These are phyloP conservation scores for Myotis lucifugus DNA, from an alignment of 2,113 vertebrate species.

Conservation along the genomic window DNA sequence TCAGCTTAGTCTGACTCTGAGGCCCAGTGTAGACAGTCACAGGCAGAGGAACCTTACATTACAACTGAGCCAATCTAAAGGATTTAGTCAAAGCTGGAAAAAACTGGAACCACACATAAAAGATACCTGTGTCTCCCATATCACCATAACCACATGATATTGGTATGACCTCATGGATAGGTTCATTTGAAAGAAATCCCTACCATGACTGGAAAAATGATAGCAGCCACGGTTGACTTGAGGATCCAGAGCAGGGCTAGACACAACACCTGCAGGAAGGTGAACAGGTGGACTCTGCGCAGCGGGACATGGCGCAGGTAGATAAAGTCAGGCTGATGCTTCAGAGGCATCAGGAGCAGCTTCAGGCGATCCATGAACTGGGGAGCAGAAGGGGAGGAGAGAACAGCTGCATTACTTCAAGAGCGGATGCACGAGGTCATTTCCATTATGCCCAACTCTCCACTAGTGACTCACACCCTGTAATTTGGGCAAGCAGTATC, in stretches of 20 bases:
- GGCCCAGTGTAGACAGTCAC: not conserved
- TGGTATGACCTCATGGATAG: not conserved
- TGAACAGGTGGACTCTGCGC: slow-evolving; percentile 97
- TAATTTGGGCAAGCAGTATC: not conserved
- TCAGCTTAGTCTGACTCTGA: not conserved
- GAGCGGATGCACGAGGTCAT: not conserved
- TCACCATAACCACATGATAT: not conserved
- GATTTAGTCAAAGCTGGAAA: not conserved
- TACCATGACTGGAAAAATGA: slow-evolving; percentile 98
- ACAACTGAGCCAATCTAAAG: not conserved
- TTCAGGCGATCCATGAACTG: slow-evolving; percentile 99
- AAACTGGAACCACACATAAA: not conserved
- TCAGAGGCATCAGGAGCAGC: slow-evolving; percentile 97
- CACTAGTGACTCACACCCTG: not conserved
- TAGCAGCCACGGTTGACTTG: slow-evolving; percentile 99
- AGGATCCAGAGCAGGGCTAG: slow-evolving; percentile 97
- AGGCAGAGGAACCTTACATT: not conserved
- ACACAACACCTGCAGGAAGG: slow-evolving; percentile 95
- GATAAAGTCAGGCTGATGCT: slow-evolving; percentile 98
- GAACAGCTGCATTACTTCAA: not conserved
- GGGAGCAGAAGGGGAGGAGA: not conserved
- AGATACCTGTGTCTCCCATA: not conserved
- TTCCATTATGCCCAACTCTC: not conserved
- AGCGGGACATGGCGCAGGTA: slow-evolving; percentile 97
- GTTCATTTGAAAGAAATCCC: slow-evolving; percentile 46